Evolutionary conservation across 2,113 vertebrate genomes (phyloP).

Genomic region (Tyto alba): DNA sequence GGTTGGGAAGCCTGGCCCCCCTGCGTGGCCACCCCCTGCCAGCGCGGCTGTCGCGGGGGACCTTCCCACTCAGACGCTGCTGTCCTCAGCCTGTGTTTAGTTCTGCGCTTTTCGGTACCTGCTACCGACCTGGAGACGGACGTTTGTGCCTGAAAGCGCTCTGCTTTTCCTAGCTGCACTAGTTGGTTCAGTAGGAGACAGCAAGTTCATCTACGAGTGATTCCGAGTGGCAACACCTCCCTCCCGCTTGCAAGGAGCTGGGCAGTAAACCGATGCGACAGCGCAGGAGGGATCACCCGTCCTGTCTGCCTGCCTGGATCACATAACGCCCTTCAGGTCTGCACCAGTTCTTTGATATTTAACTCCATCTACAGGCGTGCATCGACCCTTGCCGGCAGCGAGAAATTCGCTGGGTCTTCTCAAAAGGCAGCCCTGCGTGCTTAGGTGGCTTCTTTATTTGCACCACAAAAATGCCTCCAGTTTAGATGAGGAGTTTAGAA

Average conservation of each 20-base stretch:
- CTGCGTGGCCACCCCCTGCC: fast-evolving
- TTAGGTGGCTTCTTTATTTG: not conserved
- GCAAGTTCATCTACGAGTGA: not conserved
- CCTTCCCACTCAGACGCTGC: not conserved
- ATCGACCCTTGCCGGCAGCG: not conserved
- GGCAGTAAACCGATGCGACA: fast-evolving
- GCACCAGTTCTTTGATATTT: slow-evolving; percentile 1
- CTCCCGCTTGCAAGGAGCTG: not conserved
- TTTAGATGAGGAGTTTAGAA: not conserved
- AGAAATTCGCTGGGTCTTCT: not conserved
- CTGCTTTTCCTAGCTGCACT: not conserved
- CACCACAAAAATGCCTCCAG: fast-evolving
- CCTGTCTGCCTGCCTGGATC: not conserved
- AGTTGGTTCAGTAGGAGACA: fast-evolving
- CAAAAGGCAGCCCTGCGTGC: fast-evolving
- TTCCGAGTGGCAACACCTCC: not conserved
- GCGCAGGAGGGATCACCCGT: fast-evolving
- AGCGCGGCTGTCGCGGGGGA: fast-evolving
- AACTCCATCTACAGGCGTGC: slow-evolving; percentile 42
- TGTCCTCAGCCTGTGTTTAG: not conserved
- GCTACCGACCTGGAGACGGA: not conserved
- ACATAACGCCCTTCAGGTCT: fast-evolving
- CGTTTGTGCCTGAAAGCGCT: not conserved
- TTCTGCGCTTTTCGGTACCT: not conserved
- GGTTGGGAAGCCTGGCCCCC: not conserved